Evolutionary conservation across 2,113 vertebrate species (phyloP).

Genomic region (Philantomba maxwellii): DNA sequence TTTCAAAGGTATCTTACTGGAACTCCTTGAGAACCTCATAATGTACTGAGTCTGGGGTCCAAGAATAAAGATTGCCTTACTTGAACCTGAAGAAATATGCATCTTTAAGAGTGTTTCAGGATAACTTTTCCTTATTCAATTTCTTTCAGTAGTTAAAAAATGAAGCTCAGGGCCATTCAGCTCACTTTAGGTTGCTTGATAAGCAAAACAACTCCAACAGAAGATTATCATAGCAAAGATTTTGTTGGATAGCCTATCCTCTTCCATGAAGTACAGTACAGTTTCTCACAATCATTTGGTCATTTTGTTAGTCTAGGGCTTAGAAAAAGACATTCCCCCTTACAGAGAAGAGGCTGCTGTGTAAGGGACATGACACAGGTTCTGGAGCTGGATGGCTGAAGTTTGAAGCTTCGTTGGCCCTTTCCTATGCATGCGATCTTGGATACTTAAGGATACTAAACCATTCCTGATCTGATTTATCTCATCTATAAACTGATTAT

Average conservation of each 20-base stretch:
- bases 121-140: not conserved
- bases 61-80: not conserved
- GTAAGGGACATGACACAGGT: not conserved
- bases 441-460: not conserved
- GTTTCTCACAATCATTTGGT: not conserved
- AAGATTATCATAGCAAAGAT: not conserved
- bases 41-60: not conserved
- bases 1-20: not conserved
- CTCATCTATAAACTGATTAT: not conserved
- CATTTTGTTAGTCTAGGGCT: not conserved
- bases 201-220: not conserved
- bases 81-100: not conserved
- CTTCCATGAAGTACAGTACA: not conserved
- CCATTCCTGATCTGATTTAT: not conserved
- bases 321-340: not conserved
- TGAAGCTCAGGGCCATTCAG: not conserved
- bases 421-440: not conserved
- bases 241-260: not conserved
- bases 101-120: not conserved
- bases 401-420: not conserved
- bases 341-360: not conserved
- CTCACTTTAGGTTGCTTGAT: not conserved
- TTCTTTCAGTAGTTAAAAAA: not conserved
- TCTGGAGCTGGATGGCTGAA: not conserved
- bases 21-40: not conserved